Percentiles rank a stretch among this genome's conserved stretches.
phyloP scores from a whole-genome alignment of 1,140 invertebrate species.

The Drosophila nasuta region DNA sequence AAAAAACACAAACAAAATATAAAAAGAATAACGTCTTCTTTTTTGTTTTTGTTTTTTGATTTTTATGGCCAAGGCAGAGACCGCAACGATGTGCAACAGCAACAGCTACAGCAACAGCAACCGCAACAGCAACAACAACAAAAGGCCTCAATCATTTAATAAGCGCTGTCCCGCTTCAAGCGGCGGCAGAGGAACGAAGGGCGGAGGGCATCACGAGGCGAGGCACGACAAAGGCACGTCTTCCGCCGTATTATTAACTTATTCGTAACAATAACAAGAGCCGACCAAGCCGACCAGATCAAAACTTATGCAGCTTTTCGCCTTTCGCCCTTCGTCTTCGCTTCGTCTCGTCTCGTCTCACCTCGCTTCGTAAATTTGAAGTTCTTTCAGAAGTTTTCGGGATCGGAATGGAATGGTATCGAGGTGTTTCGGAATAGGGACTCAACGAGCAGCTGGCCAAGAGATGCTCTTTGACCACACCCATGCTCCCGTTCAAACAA shows the following conservation, averaged over 20 bases:
- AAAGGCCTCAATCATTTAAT: conserved; percentile 77
- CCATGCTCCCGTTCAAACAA: conserved; percentile 16
- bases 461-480: conserved; percentile 4
- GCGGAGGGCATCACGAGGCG: conserved; percentile 43
- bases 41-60: conserved; percentile 52
- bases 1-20: background rate
- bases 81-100: conserved; percentile 14
- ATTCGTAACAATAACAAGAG: conserved; percentile 78
- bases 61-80: conserved; percentile 50
- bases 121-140: conserved; percentile 21
- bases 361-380: background rate
- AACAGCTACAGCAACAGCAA: conserved; percentile 8
- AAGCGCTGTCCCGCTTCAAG: conserved; percentile 56
- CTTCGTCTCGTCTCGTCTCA: too few species aligned
- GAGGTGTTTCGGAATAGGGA: too few species aligned
- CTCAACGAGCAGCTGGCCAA: conserved; percentile 13
- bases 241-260: conserved; percentile 85
- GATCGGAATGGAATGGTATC: too few species aligned
- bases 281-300: background rate
- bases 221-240: conserved; percentile 77
- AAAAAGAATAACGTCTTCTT: conserved; percentile 16
- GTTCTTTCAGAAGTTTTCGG: background rate
- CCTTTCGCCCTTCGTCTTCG: too few species aligned
- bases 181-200: background rate
- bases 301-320: background rate